These are phyloP conservation scores for Ernsta delagoae DNA, from an alignment of 2,888 invertebrate species.

Conservation along the genomic window DNA sequence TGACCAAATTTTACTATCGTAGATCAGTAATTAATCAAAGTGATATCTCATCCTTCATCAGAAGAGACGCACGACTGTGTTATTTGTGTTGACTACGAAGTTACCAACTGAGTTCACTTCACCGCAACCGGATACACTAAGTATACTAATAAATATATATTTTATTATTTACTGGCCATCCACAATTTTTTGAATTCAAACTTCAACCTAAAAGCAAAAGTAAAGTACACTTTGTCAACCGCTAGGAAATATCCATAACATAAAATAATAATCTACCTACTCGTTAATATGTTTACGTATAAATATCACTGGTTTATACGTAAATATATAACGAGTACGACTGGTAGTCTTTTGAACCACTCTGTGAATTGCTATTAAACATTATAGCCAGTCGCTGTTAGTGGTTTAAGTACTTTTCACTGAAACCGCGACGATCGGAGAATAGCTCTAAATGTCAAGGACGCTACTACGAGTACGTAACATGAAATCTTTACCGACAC, in stretches of 20 bases:
- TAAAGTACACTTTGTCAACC: too few species aligned
- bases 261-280: neutral
- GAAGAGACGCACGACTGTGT: slow-evolving; percentile 11
- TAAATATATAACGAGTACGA: too few species aligned
- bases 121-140: neutral
- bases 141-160: too few species aligned
- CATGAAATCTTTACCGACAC: slow-evolving; percentile 35
- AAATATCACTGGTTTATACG: neutral
- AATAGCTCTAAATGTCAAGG: slow-evolving; percentile 74
- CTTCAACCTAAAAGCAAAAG: too few species aligned
- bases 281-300: too few species aligned
- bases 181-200: too few species aligned
- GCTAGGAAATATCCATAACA: too few species aligned
- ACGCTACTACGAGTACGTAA: slow-evolving; percentile 45
- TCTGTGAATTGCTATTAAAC: neutral
- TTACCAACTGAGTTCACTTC: neutral
- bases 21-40: slow-evolving; percentile 10
- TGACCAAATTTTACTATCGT: slow-evolving; percentile 6
- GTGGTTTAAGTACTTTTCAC: slow-evolving; percentile 11
- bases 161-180: too few species aligned
- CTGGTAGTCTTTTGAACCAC: too few species aligned
- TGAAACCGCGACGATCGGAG: slow-evolving; percentile 34
- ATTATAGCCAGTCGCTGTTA: slow-evolving; percentile 2
- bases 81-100: neutral
- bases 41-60: slow-evolving; percentile 13